A percentile compares a stretch with the other conserved stretches of the same genome.
phyloP scores from a whole-genome alignment of 2,797 vertebrate species.

The Peromyscus attwateri region DNA sequence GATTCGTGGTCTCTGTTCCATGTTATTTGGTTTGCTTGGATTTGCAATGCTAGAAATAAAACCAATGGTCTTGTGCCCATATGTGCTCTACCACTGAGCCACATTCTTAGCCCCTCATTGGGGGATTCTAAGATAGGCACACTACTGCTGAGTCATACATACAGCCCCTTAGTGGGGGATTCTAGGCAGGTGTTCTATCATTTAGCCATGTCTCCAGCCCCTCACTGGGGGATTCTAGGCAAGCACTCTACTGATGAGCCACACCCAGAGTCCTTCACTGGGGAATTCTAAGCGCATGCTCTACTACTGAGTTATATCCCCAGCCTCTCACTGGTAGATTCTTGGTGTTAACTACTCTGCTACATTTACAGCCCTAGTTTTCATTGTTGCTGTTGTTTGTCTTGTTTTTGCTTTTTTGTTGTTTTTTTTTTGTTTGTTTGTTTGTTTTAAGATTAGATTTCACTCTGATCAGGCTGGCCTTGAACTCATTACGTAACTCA shows the following conservation, averaged over 20 bases:
- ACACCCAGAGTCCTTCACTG: not conserved
- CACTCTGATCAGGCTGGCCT: not conserved
- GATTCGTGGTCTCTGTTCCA: not conserved
- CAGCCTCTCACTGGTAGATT: not conserved
- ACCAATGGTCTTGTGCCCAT: not conserved
- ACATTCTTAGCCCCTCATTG: not conserved
- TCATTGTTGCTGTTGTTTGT: not conserved
- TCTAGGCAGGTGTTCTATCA: not conserved
- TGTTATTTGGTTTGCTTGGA: not conserved
- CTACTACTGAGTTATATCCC: too few relatives aligned
- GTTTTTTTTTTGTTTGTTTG: not conserved
- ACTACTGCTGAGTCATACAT: not conserved
- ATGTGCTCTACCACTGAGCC: not conserved
- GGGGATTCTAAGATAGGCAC: not conserved
- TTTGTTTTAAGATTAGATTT: not conserved
- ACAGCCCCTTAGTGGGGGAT: not conserved
- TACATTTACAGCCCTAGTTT: not conserved
- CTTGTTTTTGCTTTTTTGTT: not conserved
- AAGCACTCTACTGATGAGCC: not conserved
- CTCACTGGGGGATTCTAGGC: not conserved
- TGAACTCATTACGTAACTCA: not conserved
- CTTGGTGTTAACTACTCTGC: not conserved
- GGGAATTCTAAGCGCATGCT: not conserved
- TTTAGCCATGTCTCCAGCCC: too few relatives aligned
- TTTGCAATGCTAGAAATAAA: not conserved